Evolutionary conservation across 2,888 invertebrate species (phyloP).

Genomic region (Euplexia lucipara): DNA sequence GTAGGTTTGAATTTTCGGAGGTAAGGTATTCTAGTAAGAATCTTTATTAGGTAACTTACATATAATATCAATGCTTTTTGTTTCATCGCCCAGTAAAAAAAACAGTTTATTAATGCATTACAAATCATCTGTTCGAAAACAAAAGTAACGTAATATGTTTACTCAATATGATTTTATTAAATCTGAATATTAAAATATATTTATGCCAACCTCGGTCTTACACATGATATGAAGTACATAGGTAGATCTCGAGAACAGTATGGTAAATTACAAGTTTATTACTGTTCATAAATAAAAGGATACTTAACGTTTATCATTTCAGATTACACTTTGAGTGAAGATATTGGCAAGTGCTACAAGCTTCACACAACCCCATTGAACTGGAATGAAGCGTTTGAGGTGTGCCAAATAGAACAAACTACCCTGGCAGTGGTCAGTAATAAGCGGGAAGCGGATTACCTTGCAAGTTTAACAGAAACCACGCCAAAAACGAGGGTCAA

Average conservation of each 20-base stretch:
- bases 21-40: too few species aligned
- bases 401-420: conserved; percentile 66
- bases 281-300: too few species aligned
- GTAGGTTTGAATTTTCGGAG: neutral
- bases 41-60: neutral
- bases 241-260: too few species aligned
- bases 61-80: neutral
- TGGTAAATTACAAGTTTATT: too few species aligned
- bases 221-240: too few species aligned
- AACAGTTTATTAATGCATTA: too few species aligned
- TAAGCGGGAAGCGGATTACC: conserved; percentile 37
- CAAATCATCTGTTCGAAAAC: too few species aligned
- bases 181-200: too few species aligned
- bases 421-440: conserved; percentile 77
- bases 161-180: too few species aligned
- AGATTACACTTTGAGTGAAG: conserved; percentile 75
- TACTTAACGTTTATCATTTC: conserved; percentile 38
- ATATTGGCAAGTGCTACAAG: conserved; percentile 78
- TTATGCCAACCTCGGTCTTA: too few species aligned
- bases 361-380: conserved; percentile 75
- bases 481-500: neutral
- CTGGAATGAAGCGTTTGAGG: conserved; percentile 77
- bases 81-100: neutral
- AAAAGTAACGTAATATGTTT: too few species aligned
- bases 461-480: conserved; percentile 21